Percentiles rank a stretch among this genome's conserved stretches.
These are phyloP conservation scores for Symphodus melops DNA, from an alignment of 2,113 vertebrate species.

Conservation along the genomic window DNA sequence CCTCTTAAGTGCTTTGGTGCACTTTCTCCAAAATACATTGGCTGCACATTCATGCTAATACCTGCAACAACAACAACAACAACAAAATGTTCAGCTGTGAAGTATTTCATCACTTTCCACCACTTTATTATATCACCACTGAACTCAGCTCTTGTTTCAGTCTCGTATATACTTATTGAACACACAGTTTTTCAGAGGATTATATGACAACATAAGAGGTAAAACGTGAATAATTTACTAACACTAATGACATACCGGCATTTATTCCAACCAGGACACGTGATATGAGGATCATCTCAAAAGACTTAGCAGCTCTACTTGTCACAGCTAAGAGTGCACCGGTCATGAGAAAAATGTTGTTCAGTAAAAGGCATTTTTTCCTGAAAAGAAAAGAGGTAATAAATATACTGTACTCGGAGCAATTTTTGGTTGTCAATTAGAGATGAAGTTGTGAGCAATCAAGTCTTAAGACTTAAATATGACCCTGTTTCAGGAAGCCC, in stretches of 20 bases:
- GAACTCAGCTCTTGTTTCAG: background rate
- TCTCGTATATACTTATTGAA: background rate
- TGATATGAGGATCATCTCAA: constrained; percentile 92
- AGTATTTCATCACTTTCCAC: too few relatives aligned
- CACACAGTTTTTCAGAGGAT: background rate
- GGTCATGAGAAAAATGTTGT: constrained; percentile 87
- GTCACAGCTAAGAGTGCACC: constrained; percentile 84
- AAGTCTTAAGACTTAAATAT: background rate
- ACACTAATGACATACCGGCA: constrained; percentile 78
- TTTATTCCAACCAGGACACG: constrained; percentile 89
- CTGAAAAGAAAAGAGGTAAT: constrained; percentile 64
- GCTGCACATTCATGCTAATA: constrained; percentile 93
- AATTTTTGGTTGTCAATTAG: background rate
- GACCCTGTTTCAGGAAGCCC: background rate
- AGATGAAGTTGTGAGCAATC: background rate
- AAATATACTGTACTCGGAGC: background rate
- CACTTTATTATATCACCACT: background rate
- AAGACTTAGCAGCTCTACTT: constrained; percentile 86
- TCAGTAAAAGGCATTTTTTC: constrained; percentile 92
- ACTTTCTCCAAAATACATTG: constrained; percentile 94
- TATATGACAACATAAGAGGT: background rate
- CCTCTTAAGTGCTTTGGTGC: constrained; percentile 90
- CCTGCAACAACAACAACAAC: constrained; percentile 72
- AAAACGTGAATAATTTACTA: background rate
- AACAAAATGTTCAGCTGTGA: background rate